Conservation (phyloP, 2,113 vertebrate genomes). For the Microtus pennsylvanicus region DNA sequence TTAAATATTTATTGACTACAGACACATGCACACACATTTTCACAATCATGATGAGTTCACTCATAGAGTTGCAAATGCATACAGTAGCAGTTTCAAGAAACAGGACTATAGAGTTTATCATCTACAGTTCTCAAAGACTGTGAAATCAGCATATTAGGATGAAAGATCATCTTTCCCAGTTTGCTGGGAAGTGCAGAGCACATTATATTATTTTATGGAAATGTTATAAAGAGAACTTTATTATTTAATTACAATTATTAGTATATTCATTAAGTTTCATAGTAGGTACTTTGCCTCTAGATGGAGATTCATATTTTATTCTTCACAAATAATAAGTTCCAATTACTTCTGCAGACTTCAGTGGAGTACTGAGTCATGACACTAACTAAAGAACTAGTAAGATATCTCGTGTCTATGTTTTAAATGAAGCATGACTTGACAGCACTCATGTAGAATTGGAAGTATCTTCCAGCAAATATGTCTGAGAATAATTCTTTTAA, state of each 20-base stretch:
- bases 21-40: not conserved
- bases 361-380: not conserved
- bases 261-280: constrained; percentile 33
- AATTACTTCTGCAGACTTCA: not conserved
- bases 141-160: not conserved
- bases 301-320: not conserved
- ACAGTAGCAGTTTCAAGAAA: not conserved
- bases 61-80: not conserved
- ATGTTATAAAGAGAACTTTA: not conserved
- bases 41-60: not conserved
- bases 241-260: not conserved
- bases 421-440: not conserved
- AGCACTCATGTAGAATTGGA: not conserved
- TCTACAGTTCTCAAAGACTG: not conserved
- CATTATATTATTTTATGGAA: not conserved
- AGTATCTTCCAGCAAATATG: not conserved
- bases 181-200: not conserved
- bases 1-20: not conserved
- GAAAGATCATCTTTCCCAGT: not conserved
- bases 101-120: not conserved
- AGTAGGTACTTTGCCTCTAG: not conserved
- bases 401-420: not conserved
- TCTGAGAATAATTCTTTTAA: constrained; percentile 54
- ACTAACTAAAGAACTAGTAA: not conserved
- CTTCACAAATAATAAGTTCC: not conserved